These are phyloP conservation scores for Centropus unirufus DNA, from an alignment of 2,113 vertebrate species.

Conservation along the genomic window DNA sequence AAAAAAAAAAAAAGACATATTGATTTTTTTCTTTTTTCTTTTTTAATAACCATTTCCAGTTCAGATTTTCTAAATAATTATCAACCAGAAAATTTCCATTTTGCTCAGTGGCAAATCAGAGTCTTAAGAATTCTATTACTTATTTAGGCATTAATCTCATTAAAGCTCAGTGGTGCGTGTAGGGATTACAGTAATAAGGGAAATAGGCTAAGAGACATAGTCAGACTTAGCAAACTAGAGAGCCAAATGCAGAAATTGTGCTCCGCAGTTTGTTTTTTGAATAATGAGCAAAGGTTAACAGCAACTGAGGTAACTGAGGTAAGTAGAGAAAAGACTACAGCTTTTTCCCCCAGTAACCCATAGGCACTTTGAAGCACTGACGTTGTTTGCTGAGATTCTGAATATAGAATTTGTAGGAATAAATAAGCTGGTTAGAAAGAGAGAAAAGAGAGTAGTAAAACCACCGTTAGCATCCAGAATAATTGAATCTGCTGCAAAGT, in stretches of 20 bases:
- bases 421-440: background rate
- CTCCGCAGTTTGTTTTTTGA: background rate
- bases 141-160: background rate
- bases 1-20: too few species aligned
- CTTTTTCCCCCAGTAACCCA: background rate
- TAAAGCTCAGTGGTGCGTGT: background rate
- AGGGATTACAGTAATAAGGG: background rate
- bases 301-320: background rate
- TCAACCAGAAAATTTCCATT: background rate
- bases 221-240: background rate
- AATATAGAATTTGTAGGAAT: background rate
- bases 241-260: background rate
- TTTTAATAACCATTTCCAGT: background rate
- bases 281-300: background rate
- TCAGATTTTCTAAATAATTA: background rate
- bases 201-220: background rate
- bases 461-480: background rate
- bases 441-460: background rate
- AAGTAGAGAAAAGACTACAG: background rate
- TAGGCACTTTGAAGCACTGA: background rate
- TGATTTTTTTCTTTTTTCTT: background rate
- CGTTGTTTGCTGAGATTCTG: background rate
- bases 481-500: background rate
- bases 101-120: background rate
- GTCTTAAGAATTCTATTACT: slow-evolving; percentile 5